Percentiles rank a stretch among this genome's conserved stretches.
These are phyloP conservation scores for Eublepharis macularius DNA, from an alignment of 2,113 vertebrate species.

Conservation along the genomic window DNA sequence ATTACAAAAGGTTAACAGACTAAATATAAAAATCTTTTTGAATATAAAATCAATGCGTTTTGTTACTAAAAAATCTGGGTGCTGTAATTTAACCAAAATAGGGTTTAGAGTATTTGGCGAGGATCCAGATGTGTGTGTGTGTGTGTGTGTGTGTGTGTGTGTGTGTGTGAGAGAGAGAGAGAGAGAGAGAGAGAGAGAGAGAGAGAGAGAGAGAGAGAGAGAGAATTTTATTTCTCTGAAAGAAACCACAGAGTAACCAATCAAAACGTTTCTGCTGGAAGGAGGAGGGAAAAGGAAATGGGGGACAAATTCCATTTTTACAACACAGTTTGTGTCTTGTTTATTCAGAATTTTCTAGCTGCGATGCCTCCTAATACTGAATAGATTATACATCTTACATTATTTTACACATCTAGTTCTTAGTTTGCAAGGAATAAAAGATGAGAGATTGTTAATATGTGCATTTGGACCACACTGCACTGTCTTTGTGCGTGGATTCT, in stretches of 20 bases:
- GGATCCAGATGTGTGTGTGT: slow-evolving; percentile 61
- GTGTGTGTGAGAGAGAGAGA: slow-evolving; percentile 52
- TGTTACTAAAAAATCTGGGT: slow-evolving; percentile 69
- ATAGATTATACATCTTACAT: not conserved
- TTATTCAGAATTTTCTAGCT: not conserved
- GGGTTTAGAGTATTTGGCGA: slow-evolving; percentile 70
- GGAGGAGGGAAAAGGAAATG: not conserved
- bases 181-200: slow-evolving; percentile 52
- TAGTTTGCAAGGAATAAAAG: not conserved
- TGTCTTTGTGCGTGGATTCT: too few species aligned
- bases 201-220: slow-evolving; percentile 54
- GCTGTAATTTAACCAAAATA: slow-evolving; percentile 76
- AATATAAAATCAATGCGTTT: slow-evolving; percentile 77
- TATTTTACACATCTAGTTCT: not conserved
- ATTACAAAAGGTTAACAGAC: slow-evolving; percentile 80
- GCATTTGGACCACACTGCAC: too few species aligned
- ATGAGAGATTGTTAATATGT: not conserved
- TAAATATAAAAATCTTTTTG: slow-evolving; percentile 78
- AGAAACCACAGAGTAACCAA: slow-evolving; percentile 49
- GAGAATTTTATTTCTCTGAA: slow-evolving; percentile 42
- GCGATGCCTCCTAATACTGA: not conserved
- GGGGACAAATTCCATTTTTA: not conserved
- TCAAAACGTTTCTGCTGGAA: slow-evolving; percentile 49
- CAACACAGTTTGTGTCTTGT: not conserved
- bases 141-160: too few species aligned